These are phyloP conservation scores for Sycophaga agraensis DNA, from an alignment of 1,140 invertebrate species.

Conservation along the genomic window DNA sequence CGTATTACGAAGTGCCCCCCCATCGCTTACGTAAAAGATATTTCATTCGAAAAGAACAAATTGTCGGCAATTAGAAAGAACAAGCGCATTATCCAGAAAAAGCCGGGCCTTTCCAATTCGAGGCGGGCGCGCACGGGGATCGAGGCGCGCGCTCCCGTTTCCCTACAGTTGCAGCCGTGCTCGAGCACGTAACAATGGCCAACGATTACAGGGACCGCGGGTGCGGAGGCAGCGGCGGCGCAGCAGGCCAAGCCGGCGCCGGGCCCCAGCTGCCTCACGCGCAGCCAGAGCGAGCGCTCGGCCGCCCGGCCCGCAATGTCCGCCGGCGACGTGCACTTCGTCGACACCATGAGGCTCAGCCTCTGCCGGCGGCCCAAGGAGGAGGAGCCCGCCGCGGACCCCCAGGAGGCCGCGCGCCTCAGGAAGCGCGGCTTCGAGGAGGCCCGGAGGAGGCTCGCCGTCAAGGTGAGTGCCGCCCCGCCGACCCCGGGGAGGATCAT, in stretches of 20 bases:
- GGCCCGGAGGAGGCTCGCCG: background rate
- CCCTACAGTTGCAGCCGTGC: too few relatives aligned
- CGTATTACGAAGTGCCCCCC: too few relatives aligned
- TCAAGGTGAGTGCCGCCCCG: too few relatives aligned
- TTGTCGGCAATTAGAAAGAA: too few relatives aligned
- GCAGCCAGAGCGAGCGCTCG: conserved; percentile 52
- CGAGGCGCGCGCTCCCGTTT: too few relatives aligned
- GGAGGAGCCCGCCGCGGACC: background rate
- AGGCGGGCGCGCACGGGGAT: too few relatives aligned
- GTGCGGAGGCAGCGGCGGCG: too few relatives aligned
- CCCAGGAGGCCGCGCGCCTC: background rate
- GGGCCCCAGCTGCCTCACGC: conserved; percentile 26
- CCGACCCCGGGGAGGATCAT: too few relatives aligned
- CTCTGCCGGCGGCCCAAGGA: conserved; percentile 48
- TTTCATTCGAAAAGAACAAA: too few relatives aligned
- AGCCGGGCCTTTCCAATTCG: too few relatives aligned
- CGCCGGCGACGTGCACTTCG: conserved; percentile 55
- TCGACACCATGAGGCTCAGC: conserved; percentile 77
- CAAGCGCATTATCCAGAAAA: too few relatives aligned
- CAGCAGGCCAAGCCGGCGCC: background rate
- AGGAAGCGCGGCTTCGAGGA: conserved; percentile 3
- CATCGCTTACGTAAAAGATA: too few relatives aligned
- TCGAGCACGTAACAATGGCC: background rate
- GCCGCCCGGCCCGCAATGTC: conserved; percentile 38
- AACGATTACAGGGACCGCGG: background rate